Percentiles rank a stretch among this genome's conserved stretches.
Conservation (phyloP, 2,888 invertebrate species). For the Gibbula magus region DNA sequence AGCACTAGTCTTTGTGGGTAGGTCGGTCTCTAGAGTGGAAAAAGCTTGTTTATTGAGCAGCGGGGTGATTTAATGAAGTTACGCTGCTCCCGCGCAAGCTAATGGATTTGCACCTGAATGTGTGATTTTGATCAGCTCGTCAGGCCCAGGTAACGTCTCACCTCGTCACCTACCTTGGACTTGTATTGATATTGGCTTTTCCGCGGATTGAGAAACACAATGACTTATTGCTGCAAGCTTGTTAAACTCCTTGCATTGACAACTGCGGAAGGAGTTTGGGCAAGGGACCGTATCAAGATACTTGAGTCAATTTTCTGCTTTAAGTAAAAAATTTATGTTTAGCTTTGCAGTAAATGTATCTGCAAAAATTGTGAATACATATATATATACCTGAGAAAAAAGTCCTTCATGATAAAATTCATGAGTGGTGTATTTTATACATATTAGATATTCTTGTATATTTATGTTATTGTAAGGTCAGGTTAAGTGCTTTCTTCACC, state of each 20-base stretch:
- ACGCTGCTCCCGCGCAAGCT: not conserved
- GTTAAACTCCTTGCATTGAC: not conserved
- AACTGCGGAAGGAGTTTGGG: too few relatives aligned
- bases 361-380: too few relatives aligned
- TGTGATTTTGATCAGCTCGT: slow-evolving; percentile 17
- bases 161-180: not conserved
- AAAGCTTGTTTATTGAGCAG: slow-evolving; percentile 9
- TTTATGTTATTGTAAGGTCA: too few relatives aligned
- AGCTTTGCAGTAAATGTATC: too few relatives aligned
- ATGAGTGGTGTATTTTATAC: too few relatives aligned
- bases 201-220: not conserved
- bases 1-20: not conserved
- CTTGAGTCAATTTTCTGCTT: too few relatives aligned
- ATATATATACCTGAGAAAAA: too few relatives aligned
- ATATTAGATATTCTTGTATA: too few relatives aligned
- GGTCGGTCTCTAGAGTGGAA: not conserved
- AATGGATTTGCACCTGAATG: slow-evolving; percentile 14
- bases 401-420: too few relatives aligned
- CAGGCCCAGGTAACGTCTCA: not conserved
- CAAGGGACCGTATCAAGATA: too few relatives aligned
- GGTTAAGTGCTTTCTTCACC: too few relatives aligned
- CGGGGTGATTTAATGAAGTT: slow-evolving; percentile 13
- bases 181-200: not conserved
- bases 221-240: not conserved
- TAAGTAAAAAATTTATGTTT: too few relatives aligned